Conservation (phyloP, 2,113 vertebrate genomes). For the Abramis brama region DNA sequence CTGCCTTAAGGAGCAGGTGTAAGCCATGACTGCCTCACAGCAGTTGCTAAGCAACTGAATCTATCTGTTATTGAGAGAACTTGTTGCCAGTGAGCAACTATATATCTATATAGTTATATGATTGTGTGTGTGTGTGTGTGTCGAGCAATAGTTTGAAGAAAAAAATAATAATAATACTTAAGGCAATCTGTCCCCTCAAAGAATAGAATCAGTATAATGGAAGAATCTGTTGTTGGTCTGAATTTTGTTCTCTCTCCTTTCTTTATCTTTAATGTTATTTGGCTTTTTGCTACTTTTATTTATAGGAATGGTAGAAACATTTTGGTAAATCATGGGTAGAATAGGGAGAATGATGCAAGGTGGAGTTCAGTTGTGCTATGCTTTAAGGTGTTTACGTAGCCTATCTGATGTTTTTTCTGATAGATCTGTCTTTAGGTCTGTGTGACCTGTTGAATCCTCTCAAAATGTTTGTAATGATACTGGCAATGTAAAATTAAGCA, state of each 20-base stretch:
- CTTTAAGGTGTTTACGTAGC: not conserved
- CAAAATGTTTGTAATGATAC: not conserved
- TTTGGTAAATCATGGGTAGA: not conserved
- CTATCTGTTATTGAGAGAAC: slow-evolving; percentile 75
- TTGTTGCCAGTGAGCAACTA: slow-evolving; percentile 67
- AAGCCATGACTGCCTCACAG: slow-evolving; percentile 69
- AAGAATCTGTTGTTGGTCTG: not conserved
- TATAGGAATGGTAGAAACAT: not conserved
- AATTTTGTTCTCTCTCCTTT: not conserved
- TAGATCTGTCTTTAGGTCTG: not conserved
- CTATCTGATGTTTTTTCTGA: not conserved
- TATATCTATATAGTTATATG: slow-evolving; percentile 26
- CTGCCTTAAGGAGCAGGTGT: slow-evolving; percentile 73
- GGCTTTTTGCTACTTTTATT: slow-evolving; percentile 1
- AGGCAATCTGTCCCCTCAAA: not conserved
- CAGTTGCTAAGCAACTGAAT: slow-evolving; percentile 81
- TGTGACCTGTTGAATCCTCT: not conserved
- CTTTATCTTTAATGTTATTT: not conserved
- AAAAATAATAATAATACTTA: not conserved
- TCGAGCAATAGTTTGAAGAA: not conserved
- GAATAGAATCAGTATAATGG: not conserved
- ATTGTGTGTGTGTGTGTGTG: not conserved
- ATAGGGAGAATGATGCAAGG: not conserved
- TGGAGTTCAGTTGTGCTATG: not conserved
- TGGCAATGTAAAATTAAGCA: not conserved